Conservation (phyloP, 2,113 vertebrate genomes). For the Sphaerodactylus townsendi region DNA sequence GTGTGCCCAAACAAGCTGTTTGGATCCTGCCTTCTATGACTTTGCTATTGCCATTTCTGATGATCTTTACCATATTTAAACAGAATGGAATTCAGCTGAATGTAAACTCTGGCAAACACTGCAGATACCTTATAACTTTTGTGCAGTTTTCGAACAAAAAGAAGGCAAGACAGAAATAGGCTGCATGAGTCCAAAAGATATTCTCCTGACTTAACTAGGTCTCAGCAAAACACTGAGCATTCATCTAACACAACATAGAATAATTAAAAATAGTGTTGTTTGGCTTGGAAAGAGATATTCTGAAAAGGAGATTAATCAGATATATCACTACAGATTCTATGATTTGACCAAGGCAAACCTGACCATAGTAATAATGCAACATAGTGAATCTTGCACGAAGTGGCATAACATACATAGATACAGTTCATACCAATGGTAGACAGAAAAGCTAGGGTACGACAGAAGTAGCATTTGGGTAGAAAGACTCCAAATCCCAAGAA, state of each 20-base stretch:
- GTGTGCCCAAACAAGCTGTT: neutral
- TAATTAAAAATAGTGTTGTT: slow-evolving; percentile 18
- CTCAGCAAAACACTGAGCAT: slow-evolving; percentile 27
- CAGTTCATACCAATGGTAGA: slow-evolving; percentile 27
- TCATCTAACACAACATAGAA: neutral
- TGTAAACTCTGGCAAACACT: neutral
- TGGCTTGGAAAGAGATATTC: slow-evolving; percentile 18
- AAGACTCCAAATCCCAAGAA: slow-evolving; percentile 52
- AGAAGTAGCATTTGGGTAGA: slow-evolving; percentile 7
- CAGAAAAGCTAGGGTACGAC: slow-evolving; percentile 11
- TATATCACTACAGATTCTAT: slow-evolving; percentile 1
- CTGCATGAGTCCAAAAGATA: slow-evolving; percentile 5
- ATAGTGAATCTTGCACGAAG: neutral
- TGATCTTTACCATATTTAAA: neutral
- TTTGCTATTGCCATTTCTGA: neutral
- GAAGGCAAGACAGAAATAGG: neutral
- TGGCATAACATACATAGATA: slow-evolving; percentile 27
- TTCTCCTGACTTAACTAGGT: neutral
- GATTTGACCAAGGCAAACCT: slow-evolving; percentile 17
- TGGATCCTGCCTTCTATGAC: neutral
- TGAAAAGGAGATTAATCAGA: slow-evolving; percentile 23
- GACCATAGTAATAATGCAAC: slow-evolving; percentile 29
- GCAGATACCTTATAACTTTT: neutral
- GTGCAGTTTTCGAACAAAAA: neutral
- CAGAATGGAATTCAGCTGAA: neutral